Base-by-base conservation (phyloP, 2,113 vertebrate genomes). In the Pterophyllum scalare region DNA sequence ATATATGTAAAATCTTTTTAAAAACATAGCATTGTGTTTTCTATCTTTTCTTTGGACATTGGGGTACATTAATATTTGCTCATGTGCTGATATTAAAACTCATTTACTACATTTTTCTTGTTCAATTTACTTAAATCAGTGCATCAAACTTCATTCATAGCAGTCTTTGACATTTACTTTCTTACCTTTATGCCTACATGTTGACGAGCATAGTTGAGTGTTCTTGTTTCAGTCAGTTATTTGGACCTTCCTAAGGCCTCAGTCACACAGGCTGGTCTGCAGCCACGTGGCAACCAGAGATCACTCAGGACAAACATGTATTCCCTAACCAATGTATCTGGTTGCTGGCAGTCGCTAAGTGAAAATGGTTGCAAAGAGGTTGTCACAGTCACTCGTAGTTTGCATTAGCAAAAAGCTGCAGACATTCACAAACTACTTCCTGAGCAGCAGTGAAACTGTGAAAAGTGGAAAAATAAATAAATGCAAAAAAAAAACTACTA, bases 231-330 rank as follows among this genome's bases (percentile, higher is more conserved):
- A 64, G 22, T 64, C 5, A 0, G 40, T 3, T 64, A 40, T 64
- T 40, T 64, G 1, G 14, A 22, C 61, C 40, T 40, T 5, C 61
- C 35, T 40, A 64, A 24, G 35, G 35, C 0, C 40, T 64, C 7
- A 40, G 12, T 0, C 35, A 64, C 40, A 64, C 40, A 64, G n/a
- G 61, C n/a, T 0, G 0, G 61, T 24, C n/a, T 7, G 35, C 2
- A 24, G 15, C 61, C 0, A 5, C 8, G 15, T 40, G 31, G 31
- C 59, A 60, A 13, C 11, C 33, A 22, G 19, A 62, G 31, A 62
- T 62, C 60, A 31, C 35, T 62, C 35, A 20, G 0, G 33, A 62
- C 0, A 62, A 62, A 38, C 3, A 62, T 13, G n/a, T 40, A 40
- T 22, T 38, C 33, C n/a, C 7, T 62, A 20, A 40, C 33, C 1